Percentiles rank a stretch among this genome's conserved stretches.
phyloP scores from a whole-genome alignment of 2,797 vertebrate species.

The Falco novaeseelandiae region DNA sequence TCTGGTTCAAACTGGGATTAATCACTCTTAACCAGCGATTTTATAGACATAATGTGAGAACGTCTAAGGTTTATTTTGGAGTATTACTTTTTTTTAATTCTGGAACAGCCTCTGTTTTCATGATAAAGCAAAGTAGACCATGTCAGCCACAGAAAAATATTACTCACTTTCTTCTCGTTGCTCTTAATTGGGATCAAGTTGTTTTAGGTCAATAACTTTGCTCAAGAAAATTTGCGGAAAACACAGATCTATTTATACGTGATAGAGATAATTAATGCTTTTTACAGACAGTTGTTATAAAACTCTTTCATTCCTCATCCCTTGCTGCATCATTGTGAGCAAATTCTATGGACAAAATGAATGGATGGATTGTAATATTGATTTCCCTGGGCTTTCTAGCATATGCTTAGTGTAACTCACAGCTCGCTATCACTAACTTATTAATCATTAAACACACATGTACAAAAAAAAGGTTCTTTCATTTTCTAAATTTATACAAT shows the following conservation, averaged over 20 bases:
- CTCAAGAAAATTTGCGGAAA: conserved; percentile 1
- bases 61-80: background rate
- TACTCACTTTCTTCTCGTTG: background rate
- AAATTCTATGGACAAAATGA: background rate
- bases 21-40: background rate
- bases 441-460: background rate
- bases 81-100: background rate
- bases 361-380: background rate
- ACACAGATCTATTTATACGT: background rate
- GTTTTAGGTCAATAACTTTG: background rate
- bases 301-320: background rate
- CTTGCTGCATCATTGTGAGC: background rate
- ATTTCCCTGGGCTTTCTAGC: conserved; percentile 3
- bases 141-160: background rate
- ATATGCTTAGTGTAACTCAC: background rate
- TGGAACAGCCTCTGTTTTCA: background rate
- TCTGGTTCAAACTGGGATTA: background rate
- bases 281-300: background rate
- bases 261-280: background rate
- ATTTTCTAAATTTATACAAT: background rate
- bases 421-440: background rate
- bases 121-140: background rate
- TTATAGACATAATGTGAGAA: background rate
- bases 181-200: conserved; percentile 5
- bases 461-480: background rate